Conservation (phyloP, 2,888 invertebrate species). For the Hirtodrosophila cameraria region DNA sequence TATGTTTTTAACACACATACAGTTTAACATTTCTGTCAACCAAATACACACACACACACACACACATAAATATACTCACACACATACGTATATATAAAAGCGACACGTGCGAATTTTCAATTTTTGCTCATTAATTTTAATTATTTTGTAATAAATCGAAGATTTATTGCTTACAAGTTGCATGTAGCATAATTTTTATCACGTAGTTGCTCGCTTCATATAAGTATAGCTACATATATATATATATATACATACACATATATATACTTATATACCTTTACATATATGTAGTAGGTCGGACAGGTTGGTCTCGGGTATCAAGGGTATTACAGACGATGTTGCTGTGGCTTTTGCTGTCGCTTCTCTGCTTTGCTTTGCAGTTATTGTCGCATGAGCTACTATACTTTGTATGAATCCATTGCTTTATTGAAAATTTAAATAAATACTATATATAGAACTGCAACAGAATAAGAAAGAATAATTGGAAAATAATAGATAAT, state of each 20-base stretch:
- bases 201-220: conserved; percentile 47
- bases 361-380: conserved; percentile 4
- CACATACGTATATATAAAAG: conserved; percentile 9
- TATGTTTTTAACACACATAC: conserved; percentile 25
- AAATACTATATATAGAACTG: no score
- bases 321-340: conserved; percentile 34
- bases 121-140: conserved; percentile 79
- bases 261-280: no score
- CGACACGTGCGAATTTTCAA: conserved; percentile 75
- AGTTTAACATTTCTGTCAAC: conserved; percentile 4
- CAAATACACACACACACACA: conserved; percentile 15
- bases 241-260: no score
- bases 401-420: conserved; percentile 2
- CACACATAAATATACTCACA: conserved; percentile 3
- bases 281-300: no score
- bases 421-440: not conserved
- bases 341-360: conserved; percentile 40
- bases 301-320: conserved; percentile 24
- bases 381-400: conserved; percentile 20
- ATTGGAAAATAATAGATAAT: no score
- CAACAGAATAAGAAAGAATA: no score
- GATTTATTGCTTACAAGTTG: conserved; percentile 76
- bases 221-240: conserved; percentile 10
- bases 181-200: conserved; percentile 72
- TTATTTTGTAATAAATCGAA: conserved; percentile 79